Evolutionary conservation across 2,113 vertebrate genomes (phyloP), one percentile per base, ranked within the genome.

Genomic region (Dipodomys stephensi): DNA sequence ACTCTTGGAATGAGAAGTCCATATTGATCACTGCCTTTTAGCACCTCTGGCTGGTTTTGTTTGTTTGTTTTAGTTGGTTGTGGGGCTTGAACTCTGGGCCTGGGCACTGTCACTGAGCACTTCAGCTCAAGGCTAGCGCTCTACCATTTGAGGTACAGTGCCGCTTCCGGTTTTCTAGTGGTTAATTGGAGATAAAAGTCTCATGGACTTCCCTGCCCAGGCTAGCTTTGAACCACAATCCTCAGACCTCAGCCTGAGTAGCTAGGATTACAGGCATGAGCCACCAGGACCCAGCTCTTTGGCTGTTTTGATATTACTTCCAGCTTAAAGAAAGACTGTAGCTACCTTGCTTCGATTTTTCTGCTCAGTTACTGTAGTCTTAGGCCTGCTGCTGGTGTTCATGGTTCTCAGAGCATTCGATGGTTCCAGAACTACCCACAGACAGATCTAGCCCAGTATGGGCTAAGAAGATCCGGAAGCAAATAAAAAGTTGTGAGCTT

Each of bases 341-440:
- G 94, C 92, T 69, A 89, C 76, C 32, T 64, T 95, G 60, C 60
- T 94, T 97, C 88, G 23, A 65, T 85, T 96, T 39, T 95, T 32
- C 91, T 96, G 91, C 92, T 95, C 96, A 92, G 73, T 96, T 96
- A 92, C 92, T 97, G 94, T 94, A 94, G 94, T 96, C 96, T 97
- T 90, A 93, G 92, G 84, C 87, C 73, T 95, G 85, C 83, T 94
- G 96, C 64, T 92, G 28, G 83, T 64, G 62, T 23, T 94, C 96
- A 97, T 93, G 87, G 90, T 90, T 97, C 97, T 91, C 96, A 96
- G 97, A 83, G 81, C 84, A 93, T 32, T 89, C 90, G 67, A 95
- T 76, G 89, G 60, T 88, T 95, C 89, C 93, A 94, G 79, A 97
- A 97, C 97, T 97, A 93, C 90, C 96, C 94, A 96, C 67, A 95